Base-by-base conservation (phyloP, 2,888 invertebrate species). In the Apotomis capreana region DNA sequence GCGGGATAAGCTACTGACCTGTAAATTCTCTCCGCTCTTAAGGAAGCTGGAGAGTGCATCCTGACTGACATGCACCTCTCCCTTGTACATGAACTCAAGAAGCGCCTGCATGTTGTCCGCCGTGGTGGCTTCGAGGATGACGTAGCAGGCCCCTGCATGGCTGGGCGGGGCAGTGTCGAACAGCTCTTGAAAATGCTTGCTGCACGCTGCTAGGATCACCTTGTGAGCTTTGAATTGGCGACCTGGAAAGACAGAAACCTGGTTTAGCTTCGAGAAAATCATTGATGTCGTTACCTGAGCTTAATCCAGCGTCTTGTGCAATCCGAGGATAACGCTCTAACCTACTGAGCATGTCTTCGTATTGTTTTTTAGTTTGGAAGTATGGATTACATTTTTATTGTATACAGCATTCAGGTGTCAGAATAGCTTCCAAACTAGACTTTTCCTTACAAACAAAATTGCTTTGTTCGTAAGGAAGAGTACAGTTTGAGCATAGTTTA, bases 51-150 rank as follows among this genome's bases (percentile, higher is more conserved):
- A 97, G 80, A 98, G 95, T 78, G 97, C 97, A 90, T 98, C 97
- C 92, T 98, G 97, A 81, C 97, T 97, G 83, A 98, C 97, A 89
- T 98, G 97, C 80, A 98, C 98, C 91, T 98, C 98, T 74, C 98
- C 98, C 89, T 97, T 97, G 94, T 98, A 98, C 98, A 98, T 98
- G 90, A 98, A 98, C 91, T 98, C 97, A 78, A 98, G 94, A 78
- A 98, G 94, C 60, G 97, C 97, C 78, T 97, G 96, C 97, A 98
- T 97, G 90, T 98, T 97, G 86, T 96, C 96, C 74, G 97, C 97
- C 79, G 96, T 96, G 80, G 97, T 98, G 78, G 97, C 97, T 90
- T 98, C 97, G 88, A 98, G 94, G 86, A 98, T 97, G 84, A 98
- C 97, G 84, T 97, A 96, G 85, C 97, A 95, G 77, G 96, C 95